A percentile compares a stretch with the other conserved stretches of the same genome.
Evolutionary conservation across 2,113 vertebrate species (phyloP).

Genomic region (Rhinopomastus cyanomelas): DNA sequence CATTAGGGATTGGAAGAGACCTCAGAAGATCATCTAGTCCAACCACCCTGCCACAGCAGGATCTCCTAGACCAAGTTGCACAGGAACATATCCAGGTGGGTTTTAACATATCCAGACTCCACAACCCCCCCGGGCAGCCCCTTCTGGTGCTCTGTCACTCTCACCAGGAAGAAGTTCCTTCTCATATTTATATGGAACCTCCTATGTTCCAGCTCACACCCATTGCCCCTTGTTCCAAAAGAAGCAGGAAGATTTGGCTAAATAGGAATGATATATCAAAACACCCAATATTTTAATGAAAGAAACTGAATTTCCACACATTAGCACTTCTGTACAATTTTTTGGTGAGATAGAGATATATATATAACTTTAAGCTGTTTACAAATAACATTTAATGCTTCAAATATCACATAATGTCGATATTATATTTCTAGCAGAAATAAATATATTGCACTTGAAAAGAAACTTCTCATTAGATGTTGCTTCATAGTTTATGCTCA

Average conservation of each 20-base stretch:
- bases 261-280: conserved; percentile 60
- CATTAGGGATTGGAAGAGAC: no score
- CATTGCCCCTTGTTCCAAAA: no score
- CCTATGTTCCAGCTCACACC: no score
- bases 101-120: no score
- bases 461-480: conserved; percentile 79
- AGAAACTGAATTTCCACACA: conserved; percentile 76
- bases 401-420: conserved; percentile 89
- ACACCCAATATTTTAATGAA: conserved; percentile 78
- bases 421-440: conserved; percentile 93
- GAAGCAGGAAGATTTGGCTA: not conserved
- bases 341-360: conserved; percentile 72
- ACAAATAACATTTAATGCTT: conserved; percentile 92
- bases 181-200: no score
- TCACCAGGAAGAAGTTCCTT: no score
- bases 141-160: no score
- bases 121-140: no score
- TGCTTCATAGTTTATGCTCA: conserved; percentile 75
- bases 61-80: no score
- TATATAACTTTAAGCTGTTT: conserved; percentile 91
- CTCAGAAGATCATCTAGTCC: no score
- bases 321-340: conserved; percentile 78
- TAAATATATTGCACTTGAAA: conserved; percentile 99
- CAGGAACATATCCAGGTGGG: no score
- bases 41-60: no score